Base-by-base conservation (phyloP, 2,797 vertebrate species). In the Parauchenoglanis punctatus region DNA sequence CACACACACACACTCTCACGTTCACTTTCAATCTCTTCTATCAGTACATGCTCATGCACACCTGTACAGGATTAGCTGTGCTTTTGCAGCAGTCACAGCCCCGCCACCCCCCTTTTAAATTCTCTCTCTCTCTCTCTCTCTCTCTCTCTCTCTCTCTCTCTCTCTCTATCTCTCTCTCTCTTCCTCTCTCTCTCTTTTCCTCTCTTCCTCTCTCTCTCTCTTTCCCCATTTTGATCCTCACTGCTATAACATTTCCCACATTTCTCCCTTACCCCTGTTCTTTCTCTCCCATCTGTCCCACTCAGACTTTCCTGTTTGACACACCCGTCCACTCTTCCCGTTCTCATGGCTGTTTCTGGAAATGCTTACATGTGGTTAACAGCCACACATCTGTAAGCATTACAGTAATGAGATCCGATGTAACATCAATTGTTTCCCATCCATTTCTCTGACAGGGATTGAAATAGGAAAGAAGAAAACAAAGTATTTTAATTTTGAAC, bases 11-110 rank as follows among this genome's bases (percentile, higher is more conserved):
- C 61, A n/a, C n/a, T n/a, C n/a, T 31, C 65, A 80, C 54, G 54
- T 20, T 25, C 44, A 67, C 75, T 80, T 18, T 61, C 28, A 13
- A 25, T 58, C 65, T 90, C 52, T 85, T 84, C 61, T 86, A 63
- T 28, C 70, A 61, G 75, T 81, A 85, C 82, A 89, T 54, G 44
- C 31, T 77, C 68, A 61, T 73, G 75, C 88, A 88, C 89, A 90
- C 89, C 89, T 90, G 89, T 83, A 85, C 68, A 88, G 88, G 89
- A 90, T 90, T 90, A 90, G 40, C 44, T 61, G 76, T 87, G 83
- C 85, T 86, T 77, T 73, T 78, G 52, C 56, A 81, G 56, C 56
- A 63, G 65, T 77, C 13, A 25, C 20, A 65, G 35, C 28, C 25
- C 65, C 56, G 49, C 83, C 28, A 75, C 46, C 23, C 12, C 31